Evolutionary conservation across 2,888 invertebrate species (phyloP).

Genomic region (Epirrhoe tristata): DNA sequence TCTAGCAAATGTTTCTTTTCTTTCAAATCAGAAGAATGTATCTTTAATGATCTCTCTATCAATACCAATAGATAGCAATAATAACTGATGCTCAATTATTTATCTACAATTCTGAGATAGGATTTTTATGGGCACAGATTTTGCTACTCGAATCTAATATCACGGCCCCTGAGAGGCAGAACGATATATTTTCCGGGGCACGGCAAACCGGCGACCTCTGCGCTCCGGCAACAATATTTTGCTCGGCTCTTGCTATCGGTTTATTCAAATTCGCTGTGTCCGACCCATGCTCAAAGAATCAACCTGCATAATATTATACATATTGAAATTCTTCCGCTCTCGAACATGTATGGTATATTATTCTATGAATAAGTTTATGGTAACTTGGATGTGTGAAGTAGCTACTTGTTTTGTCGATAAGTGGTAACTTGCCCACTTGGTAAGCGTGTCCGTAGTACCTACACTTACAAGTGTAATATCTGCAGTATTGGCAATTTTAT

Average conservation of each 20-base stretch:
- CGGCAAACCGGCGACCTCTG: conserved; percentile 72
- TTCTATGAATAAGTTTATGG: conserved; percentile 77
- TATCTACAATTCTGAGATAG: conserved; percentile 43
- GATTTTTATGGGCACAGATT: conserved; percentile 53
- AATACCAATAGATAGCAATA: conserved; percentile 15
- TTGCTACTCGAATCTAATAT: conserved; percentile 71
- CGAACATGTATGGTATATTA: conserved; percentile 73
- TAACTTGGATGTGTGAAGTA: conserved; percentile 56
- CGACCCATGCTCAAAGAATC: conserved; percentile 82
- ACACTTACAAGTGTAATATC: not conserved
- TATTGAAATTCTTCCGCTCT: conserved; percentile 81
- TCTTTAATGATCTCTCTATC: not conserved
- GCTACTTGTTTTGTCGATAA: conserved; percentile 44
- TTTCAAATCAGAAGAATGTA: not conserved
- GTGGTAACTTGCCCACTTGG: conserved; percentile 27
- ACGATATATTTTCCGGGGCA: conserved; percentile 67
- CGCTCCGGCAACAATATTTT: conserved; percentile 75
- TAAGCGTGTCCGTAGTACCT: conserved; percentile 19
- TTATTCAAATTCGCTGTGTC: conserved; percentile 82
- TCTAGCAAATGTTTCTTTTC: not conserved
- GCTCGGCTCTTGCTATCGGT: conserved; percentile 74
- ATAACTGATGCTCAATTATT: conserved; percentile 44
- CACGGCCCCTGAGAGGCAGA: conserved; percentile 64
- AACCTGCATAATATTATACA: conserved; percentile 84
- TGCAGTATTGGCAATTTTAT: not conserved